Evolutionary conservation across 2,113 vertebrate genomes (phyloP), one percentile per base, ranked within the genome.

Genomic region (Rallus limicola): DNA sequence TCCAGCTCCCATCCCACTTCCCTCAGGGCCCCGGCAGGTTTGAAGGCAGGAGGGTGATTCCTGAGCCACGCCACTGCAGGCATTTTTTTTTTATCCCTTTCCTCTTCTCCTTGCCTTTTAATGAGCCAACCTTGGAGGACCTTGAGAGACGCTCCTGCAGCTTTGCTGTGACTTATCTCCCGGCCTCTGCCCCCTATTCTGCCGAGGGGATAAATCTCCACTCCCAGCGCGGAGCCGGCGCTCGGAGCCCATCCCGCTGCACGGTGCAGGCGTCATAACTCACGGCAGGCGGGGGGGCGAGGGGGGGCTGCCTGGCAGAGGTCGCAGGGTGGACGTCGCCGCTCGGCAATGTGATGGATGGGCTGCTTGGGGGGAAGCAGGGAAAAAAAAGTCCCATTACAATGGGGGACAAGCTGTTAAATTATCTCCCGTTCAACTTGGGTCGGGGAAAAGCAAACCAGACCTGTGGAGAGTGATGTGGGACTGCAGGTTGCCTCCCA

Each of bases 91-190:
- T 38, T 65, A 76, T 56, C 24, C 1, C 33, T 58, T 50, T 53
- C 58, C 46, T 75, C 28, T 28, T 38, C 63, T 81, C 46, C 78
- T 71, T 24, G 65, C 71, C 82, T 95, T 92, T 86, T 93, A 97
- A 86, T n/a, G 77, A 88, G 55, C 76, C 88, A 86, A 72, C 83
- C 86, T 86, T 95, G 92, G 93, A 85, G 85, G 88, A 93, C 94
- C 90, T 91, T 60, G 71, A 93, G 90, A 59, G 16, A 58, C 2
- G 4, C 67, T 94, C 90, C 92, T 25, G 74, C 86, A 70, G 91
- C 87, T 95, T 86, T 46, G 42, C 81, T 75, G 82, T 91, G 60
- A 92, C 89, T 91, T 78, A 74, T 88, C 55, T 63, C 23, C 84
- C 2, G 7, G 76, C 74, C 84, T 77, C 56, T 95, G 81, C 67